phyloP scores from a whole-genome alignment of 2,888 invertebrate species.

The Synergus itoensis region DNA sequence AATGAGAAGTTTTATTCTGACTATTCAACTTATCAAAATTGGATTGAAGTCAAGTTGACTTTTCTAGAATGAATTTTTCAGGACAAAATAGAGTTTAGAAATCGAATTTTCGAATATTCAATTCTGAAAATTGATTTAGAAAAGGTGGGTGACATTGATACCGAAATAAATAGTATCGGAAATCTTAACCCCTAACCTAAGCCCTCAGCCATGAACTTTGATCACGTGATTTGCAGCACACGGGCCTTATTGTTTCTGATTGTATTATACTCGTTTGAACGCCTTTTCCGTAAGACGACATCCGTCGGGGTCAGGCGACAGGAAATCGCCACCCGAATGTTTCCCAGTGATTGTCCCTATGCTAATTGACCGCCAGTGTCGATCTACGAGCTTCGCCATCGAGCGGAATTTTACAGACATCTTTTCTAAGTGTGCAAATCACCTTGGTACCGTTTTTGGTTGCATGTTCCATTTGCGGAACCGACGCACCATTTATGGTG shows the following conservation, averaged over 20 bases:
- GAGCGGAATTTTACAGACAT: slow-evolving; percentile 54
- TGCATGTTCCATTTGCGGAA: slow-evolving; percentile 15
- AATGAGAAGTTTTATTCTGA: too few relatives aligned
- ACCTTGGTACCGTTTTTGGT: not conserved
- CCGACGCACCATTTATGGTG: not conserved
- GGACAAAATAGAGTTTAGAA: not conserved
- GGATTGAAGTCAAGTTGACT: too few relatives aligned
- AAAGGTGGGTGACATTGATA: slow-evolving; percentile 64
- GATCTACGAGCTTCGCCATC: slow-evolving; percentile 52
- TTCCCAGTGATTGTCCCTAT: slow-evolving; percentile 76
- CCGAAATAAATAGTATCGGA: slow-evolving; percentile 65
- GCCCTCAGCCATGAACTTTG: slow-evolving; percentile 72
- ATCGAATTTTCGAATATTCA: not conserved
- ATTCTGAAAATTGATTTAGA: slow-evolving; percentile 13
- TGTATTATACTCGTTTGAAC: slow-evolving; percentile 57
- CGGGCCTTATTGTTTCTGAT: slow-evolving; percentile 57
- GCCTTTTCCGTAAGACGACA: slow-evolving; percentile 72
- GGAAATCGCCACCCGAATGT: slow-evolving; percentile 75
- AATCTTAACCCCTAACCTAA: slow-evolving; percentile 72
- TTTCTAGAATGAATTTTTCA: too few relatives aligned
- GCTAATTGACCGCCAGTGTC: slow-evolving; percentile 66
- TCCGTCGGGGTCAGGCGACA: slow-evolving; percentile 75
- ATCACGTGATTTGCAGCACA: slow-evolving; percentile 49
- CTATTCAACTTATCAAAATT: too few relatives aligned
- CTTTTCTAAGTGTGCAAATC: slow-evolving; percentile 10